A percentile compares a stretch with the other conserved stretches of the same genome.
phyloP scores from a whole-genome alignment of 2,888 invertebrate species.

The Xestia sexstrigata region DNA sequence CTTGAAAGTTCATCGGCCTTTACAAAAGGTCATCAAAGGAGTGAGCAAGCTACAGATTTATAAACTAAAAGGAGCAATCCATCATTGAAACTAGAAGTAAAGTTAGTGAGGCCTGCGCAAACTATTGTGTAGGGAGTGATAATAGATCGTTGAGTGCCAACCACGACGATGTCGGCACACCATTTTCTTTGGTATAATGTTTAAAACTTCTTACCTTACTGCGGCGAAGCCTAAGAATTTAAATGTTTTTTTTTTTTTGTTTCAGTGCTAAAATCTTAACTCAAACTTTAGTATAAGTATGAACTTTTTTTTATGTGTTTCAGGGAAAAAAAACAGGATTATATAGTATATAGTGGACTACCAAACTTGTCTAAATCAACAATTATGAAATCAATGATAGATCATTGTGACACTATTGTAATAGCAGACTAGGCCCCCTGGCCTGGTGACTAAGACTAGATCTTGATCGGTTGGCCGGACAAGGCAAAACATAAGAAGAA shows the following conservation, averaged over 20 bases:
- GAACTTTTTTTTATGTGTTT: too few relatives aligned
- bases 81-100: constrained; percentile 44
- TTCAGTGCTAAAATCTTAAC: too few relatives aligned
- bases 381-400: too few relatives aligned
- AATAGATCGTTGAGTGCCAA: constrained; percentile 27
- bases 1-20: background rate
- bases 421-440: too few relatives aligned
- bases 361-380: too few relatives aligned
- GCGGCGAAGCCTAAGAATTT: background rate
- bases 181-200: background rate
- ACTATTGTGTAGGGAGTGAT: constrained; percentile 34
- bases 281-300: too few relatives aligned
- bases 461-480: too few relatives aligned
- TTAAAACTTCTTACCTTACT: constrained; percentile 3
- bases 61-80: constrained; percentile 39
- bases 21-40: constrained; percentile 8
- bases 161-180: background rate
- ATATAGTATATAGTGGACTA: too few relatives aligned
- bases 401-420: too few relatives aligned
- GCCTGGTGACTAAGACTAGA: too few relatives aligned
- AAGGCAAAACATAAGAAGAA: too few relatives aligned
- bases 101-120: constrained; percentile 30
- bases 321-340: too few relatives aligned
- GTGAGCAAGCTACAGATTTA: constrained; percentile 24
- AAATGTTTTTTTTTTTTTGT: background rate